These are phyloP conservation scores for Nomada ruficornis DNA, from an alignment of 2,888 invertebrate species.

Conservation along the genomic window DNA sequence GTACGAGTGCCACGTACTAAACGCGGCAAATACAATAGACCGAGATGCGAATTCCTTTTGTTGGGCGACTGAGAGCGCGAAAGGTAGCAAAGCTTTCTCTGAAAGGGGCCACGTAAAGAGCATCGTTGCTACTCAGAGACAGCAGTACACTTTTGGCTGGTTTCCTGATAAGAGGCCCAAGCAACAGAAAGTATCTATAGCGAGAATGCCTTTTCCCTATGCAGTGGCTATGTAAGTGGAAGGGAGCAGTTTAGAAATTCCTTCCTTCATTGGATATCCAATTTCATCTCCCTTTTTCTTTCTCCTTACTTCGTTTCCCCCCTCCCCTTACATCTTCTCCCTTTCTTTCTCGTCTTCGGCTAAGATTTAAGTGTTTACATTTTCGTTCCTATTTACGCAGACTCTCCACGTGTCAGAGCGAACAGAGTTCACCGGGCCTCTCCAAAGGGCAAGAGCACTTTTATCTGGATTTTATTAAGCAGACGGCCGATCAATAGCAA, in stretches of 20 bases:
- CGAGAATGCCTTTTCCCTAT: slow-evolving; percentile 32
- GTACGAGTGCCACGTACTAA: slow-evolving; percentile 9
- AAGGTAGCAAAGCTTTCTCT: slow-evolving; percentile 21
- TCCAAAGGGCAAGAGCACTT: slow-evolving; percentile 31
- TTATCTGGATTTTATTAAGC: slow-evolving; percentile 71
- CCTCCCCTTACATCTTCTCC: neutral
- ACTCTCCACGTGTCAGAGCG: slow-evolving; percentile 25
- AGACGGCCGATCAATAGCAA: slow-evolving; percentile 63
- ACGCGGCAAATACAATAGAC: slow-evolving; percentile 22
- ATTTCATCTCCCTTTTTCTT: neutral
- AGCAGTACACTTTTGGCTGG: slow-evolving; percentile 48
- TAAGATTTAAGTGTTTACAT: slow-evolving; percentile 55
- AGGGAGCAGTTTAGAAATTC: slow-evolving; percentile 23
- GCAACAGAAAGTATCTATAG: slow-evolving; percentile 1
- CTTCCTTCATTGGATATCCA: neutral
- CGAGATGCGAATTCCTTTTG: slow-evolving; percentile 7
- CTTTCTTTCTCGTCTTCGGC: neutral
- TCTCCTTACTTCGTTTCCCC: too few species aligned
- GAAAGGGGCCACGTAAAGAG: slow-evolving; percentile 42
- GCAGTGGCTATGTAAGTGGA: slow-evolving; percentile 4
- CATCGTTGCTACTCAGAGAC: slow-evolving; percentile 31
- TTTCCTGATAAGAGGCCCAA: slow-evolving; percentile 49
- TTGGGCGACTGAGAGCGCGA: neutral
- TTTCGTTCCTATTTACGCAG: slow-evolving; percentile 46
- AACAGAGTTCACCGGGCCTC: neutral